Evolutionary conservation across 2,113 vertebrate genomes (phyloP), one percentile per base, ranked within the genome.

Genomic region (Cisticola juncidis): DNA sequence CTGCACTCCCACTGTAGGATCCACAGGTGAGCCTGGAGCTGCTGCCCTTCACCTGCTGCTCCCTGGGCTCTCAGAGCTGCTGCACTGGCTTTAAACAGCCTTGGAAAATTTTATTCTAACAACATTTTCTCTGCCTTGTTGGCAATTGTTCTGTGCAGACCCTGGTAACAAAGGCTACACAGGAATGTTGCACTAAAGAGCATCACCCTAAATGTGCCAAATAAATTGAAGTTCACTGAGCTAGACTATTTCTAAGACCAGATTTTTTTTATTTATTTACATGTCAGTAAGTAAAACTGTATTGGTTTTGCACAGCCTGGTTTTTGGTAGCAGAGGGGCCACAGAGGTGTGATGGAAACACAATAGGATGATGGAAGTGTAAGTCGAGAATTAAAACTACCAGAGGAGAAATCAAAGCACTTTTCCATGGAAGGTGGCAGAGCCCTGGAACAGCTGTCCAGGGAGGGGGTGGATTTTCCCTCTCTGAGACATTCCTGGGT

Each of bases 1-100:
- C 98, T 99, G 96, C 99, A 99, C 98, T 99, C 98, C 98, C 99
- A 99, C 96, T 99, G 98, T 93, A 98, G 99, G 98, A 99, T 99
- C 98, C 99, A 99, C 96, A 99, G 99, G 99, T 99, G 97, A 98
- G 97, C 64, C 64, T 42, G 15, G 22, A 66, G 58, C 81, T 86
- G 10, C 12, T 62, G n/a, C 57, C 68, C 28, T 42, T 44, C 26
- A 4, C 8, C 50, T 64, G 18, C 68, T 28, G 2, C 29, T n/a
- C 5, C 36, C 14, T 53, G 33, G 7, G 47, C 6, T 25, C 88
- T 58, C 18, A 26, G 26, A 79, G 47, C 29, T 35, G 29, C 60
- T 87, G 73, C 4, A 1, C 31, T 84, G 7, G 13, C 17, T 68
- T 62, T 61, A 20, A 62, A 21, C 13, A 45, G 24, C 40, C 51